Conservation (phyloP, 2,797 vertebrate genomes). For the Margarornis squamiger region DNA sequence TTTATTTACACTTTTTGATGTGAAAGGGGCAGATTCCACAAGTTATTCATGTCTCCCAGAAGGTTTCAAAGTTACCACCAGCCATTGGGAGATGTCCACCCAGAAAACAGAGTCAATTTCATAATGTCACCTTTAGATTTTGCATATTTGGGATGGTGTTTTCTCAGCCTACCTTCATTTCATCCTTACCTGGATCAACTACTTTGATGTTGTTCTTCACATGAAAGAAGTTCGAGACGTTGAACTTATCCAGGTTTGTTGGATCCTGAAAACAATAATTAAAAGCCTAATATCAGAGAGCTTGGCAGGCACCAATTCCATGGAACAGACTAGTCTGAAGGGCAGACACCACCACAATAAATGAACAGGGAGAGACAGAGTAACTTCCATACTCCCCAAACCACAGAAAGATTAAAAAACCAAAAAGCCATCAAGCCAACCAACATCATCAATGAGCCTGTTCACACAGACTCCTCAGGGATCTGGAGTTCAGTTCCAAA, state of each 20-base stretch:
- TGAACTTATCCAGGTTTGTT: conserved; percentile 97
- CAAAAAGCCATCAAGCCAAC: not conserved
- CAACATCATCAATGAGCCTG: not conserved
- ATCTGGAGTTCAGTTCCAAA: not conserved
- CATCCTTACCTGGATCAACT: conserved; percentile 85
- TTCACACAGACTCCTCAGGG: not conserved
- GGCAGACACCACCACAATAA: not conserved
- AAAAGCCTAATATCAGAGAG: not conserved
- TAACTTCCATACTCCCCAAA: not conserved
- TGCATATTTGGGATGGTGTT: not conserved
- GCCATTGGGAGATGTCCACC: not conserved
- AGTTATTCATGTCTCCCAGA: not conserved
- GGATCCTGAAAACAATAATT: conserved; percentile 83
- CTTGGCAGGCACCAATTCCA: not conserved
- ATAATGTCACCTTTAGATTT: not conserved
- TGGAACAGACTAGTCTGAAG: not conserved
- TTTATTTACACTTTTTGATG: not conserved
- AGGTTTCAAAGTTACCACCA: not conserved
- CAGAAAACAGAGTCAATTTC: not conserved
- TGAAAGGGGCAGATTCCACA: not conserved
- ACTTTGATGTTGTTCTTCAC: conserved; percentile 95
- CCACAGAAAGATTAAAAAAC: not conserved
- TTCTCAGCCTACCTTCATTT: not conserved
- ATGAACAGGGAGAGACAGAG: not conserved
- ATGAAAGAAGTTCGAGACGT: conserved; percentile 93